phyloP scores from a whole-genome alignment of 2,113 vertebrate genomes.

The Nibea albiflora region DNA sequence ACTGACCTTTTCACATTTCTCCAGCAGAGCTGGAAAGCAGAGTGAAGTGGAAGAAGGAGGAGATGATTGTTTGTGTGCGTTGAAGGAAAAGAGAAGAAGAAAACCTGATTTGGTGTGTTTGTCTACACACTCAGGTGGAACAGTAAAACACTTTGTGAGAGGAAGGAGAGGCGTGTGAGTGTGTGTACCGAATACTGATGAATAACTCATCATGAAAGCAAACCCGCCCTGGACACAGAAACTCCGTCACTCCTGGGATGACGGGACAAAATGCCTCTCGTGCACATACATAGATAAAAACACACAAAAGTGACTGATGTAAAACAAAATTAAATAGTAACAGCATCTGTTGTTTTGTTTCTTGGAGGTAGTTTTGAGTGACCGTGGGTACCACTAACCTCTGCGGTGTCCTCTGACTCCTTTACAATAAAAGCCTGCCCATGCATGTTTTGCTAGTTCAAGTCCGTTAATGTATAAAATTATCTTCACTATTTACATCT shows the following conservation, averaged over 20 bases:
- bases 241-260: not conserved
- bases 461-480: too few species aligned
- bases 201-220: constrained; percentile 34
- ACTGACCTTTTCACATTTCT: constrained; percentile 43
- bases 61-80: not conserved
- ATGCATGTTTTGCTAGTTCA: too few species aligned
- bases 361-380: too few species aligned
- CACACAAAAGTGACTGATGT: not conserved
- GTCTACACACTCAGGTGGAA: constrained; percentile 1
- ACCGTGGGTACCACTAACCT: too few species aligned
- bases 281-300: not conserved
- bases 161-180: not conserved
- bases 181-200: constrained; percentile 23
- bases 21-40: not conserved
- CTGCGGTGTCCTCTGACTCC: too few species aligned
- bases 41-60: not conserved
- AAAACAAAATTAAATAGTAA: too few species aligned
- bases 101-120: not conserved
- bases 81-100: not conserved
- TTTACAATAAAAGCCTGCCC: too few species aligned
- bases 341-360: too few species aligned
- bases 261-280: not conserved
- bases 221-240: constrained; percentile 16
- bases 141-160: not conserved
- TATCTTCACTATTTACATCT: too few species aligned